Evolutionary conservation across 2,888 invertebrate species (phyloP), one percentile per base, ranked within the genome.

Genomic region (Metallyticus violacea): DNA sequence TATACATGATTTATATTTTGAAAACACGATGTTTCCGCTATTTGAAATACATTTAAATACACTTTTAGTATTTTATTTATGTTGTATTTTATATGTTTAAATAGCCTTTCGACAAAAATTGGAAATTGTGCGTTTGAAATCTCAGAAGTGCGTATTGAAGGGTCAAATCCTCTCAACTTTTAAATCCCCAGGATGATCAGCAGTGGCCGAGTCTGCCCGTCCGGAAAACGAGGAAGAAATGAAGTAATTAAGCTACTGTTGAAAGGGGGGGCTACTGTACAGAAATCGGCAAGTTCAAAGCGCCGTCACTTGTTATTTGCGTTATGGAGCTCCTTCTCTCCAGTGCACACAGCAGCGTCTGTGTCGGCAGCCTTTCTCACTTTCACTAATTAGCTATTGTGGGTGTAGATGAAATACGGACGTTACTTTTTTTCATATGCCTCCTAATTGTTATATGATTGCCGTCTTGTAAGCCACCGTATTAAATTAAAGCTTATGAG

Each of bases 161-260:
- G n/a, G n/a, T n/a, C n/a, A n/a, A n/a, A n/a, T n/a, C n/a, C n/a
- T n/a, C n/a, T n/a, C n/a, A n/a, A n/a, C n/a, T n/a, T n/a, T n/a
- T n/a, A n/a, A n/a, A n/a, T n/a, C n/a, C n/a, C n/a, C 5, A 29
- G 3, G 40, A 62, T 40, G 40, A 40, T 15, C 9, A 40, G 40
- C 40, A 40, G 40, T 40, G 40, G 40, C 40, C 40, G 40, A 40
- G 40, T 9, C 15, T 62, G 40, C 15, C 40, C 40, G 40, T 62
- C 40, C 40, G 40, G 40, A 62, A 62, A 62, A 62, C 40, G 40
- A 83, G n/a, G 83, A 83, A 83, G 77, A 83, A 83, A 83, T 83
- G n/a, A 83, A 77, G 83, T 77, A 83, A 83, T 83, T 83, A 83
- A 77, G 83, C 77, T 83, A 83, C 77, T 83, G 83, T 77, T 83